A percentile compares a stretch with the other conserved stretches of the same genome.
phyloP scores from a whole-genome alignment of 2,797 vertebrate genomes.

The Botia kubotai region DNA sequence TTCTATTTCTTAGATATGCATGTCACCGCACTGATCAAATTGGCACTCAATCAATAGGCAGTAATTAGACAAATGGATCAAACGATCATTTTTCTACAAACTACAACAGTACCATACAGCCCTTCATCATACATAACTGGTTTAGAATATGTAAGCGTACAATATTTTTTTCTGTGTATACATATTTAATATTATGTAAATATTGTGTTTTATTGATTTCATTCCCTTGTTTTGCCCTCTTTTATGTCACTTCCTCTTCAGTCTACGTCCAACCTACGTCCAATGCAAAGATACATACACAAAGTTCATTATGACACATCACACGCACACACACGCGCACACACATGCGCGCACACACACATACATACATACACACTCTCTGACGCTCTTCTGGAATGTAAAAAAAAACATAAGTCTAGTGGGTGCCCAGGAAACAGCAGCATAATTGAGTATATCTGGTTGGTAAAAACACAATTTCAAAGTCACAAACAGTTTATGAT shows the following conservation, averaged over 20 bases:
- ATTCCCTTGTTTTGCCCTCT: not conserved
- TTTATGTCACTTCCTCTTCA: not conserved
- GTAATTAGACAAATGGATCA: constrained; percentile 75
- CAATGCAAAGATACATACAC: not conserved
- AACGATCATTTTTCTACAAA: constrained; percentile 72
- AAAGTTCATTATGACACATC: constrained; percentile 14
- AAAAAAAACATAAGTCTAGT: constrained; percentile 38
- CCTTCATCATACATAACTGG: constrained; percentile 59
- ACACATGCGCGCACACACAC: not conserved
- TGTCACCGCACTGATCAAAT: constrained; percentile 71
- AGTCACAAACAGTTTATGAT: constrained; percentile 39
- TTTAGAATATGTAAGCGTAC: constrained; percentile 46
- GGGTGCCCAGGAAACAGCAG: constrained; percentile 41
- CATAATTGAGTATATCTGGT: constrained; percentile 40
- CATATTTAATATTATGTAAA: constrained; percentile 31
- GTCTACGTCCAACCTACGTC: constrained; percentile 19
- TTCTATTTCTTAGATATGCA: constrained; percentile 19
- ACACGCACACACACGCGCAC: not conserved
- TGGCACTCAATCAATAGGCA: constrained; percentile 70
- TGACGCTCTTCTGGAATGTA: constrained; percentile 44
- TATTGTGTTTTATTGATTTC: constrained; percentile 2
- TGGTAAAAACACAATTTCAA: constrained; percentile 40
- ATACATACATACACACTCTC: constrained; percentile 24
- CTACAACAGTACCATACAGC: constrained; percentile 24
- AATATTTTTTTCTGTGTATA: constrained; percentile 1